A percentile compares a stretch with the other conserved stretches of the same genome.
These are phyloP conservation scores for Champsocephalus esox DNA, from an alignment of 2,797 vertebrate species.

Conservation along the genomic window DNA sequence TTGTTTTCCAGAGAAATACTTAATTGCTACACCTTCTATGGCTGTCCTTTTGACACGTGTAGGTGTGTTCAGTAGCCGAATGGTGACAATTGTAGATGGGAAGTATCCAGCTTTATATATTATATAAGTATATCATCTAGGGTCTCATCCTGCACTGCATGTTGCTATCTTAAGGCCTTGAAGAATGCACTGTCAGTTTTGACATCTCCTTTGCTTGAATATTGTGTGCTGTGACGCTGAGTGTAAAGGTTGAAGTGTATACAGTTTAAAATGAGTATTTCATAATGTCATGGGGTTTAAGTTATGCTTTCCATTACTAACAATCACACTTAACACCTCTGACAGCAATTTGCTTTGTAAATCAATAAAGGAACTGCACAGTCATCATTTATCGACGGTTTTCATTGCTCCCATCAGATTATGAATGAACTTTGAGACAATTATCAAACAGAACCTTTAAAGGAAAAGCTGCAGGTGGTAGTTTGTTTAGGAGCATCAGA, in stretches of 20 bases:
- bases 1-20: no score
- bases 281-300: constrained; percentile 9
- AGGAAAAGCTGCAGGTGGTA: constrained; percentile 1
- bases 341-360: constrained; percentile 31
- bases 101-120: no score
- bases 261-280: background rate
- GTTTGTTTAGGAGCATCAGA: background rate
- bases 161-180: no score
- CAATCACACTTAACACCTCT: constrained; percentile 23
- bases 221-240: background rate
- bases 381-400: constrained; percentile 37
- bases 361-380: constrained; percentile 28
- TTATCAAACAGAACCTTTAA: constrained; percentile 14
- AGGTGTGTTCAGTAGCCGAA: no score
- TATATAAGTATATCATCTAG: no score
- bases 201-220: no score
- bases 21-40: no score
- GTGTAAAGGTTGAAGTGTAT: background rate
- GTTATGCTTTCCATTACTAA: background rate
- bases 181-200: no score
- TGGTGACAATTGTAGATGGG: no score
- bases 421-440: constrained; percentile 28
- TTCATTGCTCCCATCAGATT: constrained; percentile 18
- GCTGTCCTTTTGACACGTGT: no score
- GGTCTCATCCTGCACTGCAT: no score